phyloP scores from a whole-genome alignment of 2,113 vertebrate genomes.

The Sarotherodon lohbergeri region DNA sequence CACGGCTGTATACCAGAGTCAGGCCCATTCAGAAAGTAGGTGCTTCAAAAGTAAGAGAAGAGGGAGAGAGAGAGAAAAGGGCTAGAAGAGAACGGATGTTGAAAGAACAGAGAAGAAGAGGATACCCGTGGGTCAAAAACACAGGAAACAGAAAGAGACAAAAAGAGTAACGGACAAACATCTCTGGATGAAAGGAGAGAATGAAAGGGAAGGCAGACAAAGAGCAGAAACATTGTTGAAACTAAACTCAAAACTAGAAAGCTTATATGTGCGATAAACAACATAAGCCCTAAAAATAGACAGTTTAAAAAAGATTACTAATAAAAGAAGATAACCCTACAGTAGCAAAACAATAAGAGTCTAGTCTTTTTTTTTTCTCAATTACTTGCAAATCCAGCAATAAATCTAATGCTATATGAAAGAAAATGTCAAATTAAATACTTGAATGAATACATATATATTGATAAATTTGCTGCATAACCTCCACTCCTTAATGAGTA shows the following conservation, averaged over 20 bases:
- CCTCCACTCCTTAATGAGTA: constrained; percentile 53
- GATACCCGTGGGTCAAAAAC: constrained; percentile 47
- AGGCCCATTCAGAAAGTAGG: constrained; percentile 66
- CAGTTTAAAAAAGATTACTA: not conserved
- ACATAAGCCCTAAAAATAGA: not conserved
- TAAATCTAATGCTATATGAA: not conserved
- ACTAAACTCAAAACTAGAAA: constrained; percentile 21
- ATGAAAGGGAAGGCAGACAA: constrained; percentile 60
- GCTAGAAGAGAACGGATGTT: constrained; percentile 39
- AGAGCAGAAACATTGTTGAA: constrained; percentile 54
- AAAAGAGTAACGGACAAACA: constrained; percentile 55
- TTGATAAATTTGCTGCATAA: constrained; percentile 26
- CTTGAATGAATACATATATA: not conserved
- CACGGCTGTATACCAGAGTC: constrained; percentile 67
- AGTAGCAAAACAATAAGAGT: not conserved
- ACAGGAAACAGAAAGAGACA: constrained; percentile 57
- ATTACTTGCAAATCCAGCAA: not conserved
- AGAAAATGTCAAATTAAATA: not conserved
- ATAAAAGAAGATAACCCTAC: not conserved
- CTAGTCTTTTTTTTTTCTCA: not conserved
- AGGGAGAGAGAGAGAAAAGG: not conserved
- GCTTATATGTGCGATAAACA: constrained; percentile 5
- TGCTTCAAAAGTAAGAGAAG: constrained; percentile 40
- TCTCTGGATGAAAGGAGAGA: constrained; percentile 59
- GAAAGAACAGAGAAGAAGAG: constrained; percentile 32